Base-by-base conservation (phyloP, 2,888 invertebrate genomes). In the Callyntrura sp. region DNA sequence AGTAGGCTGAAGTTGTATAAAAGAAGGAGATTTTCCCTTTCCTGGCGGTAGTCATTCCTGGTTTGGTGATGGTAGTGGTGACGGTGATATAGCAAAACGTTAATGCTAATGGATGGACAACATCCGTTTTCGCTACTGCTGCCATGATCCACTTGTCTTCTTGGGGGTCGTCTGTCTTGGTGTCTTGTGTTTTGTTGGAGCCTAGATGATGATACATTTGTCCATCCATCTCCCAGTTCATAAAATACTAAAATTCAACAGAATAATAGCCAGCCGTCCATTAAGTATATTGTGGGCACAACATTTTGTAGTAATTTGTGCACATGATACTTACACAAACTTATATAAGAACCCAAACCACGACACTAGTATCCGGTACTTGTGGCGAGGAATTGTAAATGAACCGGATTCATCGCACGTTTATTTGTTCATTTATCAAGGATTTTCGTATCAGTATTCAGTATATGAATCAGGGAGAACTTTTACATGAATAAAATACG, bases 51-150 rank as follows among this genome's bases (percentile, higher is more conserved):
- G 62, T 62, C 62, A 79, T 55, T 79, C 20, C n/a, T 79, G 28
- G 79, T 79, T 28, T 28, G 35, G 1, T 79, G 35, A 57, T 79
- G 17, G 57, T 60, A 45, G 28, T 79, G 51, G 55, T 17, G 55
- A 28, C 57, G 57, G 43, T 51, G 55, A 57, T 55, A 79, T 45
- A 62, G 28, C 65, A 48, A 62, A 85, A 62, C 8, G 62, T 11
- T 65, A 85, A 85, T 85, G 85, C 62, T 85, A 85, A 85, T 85
- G 78, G 78, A 78, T 85, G 78, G 73, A 48, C 62, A 65, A 60
- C 65, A 51, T 85, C 78, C 78, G 79, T 17, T 79, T 25, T 17
- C n/a, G 9, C 35, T 73, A 78, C 78, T 78, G 9, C 57, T 73
- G 85, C 78, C 85, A 85, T 51, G 62, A 78, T 85, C 60, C 65